These are phyloP conservation scores for Ceryle rudis DNA, from an alignment of 2,797 vertebrate genomes.

Conservation along the genomic window DNA sequence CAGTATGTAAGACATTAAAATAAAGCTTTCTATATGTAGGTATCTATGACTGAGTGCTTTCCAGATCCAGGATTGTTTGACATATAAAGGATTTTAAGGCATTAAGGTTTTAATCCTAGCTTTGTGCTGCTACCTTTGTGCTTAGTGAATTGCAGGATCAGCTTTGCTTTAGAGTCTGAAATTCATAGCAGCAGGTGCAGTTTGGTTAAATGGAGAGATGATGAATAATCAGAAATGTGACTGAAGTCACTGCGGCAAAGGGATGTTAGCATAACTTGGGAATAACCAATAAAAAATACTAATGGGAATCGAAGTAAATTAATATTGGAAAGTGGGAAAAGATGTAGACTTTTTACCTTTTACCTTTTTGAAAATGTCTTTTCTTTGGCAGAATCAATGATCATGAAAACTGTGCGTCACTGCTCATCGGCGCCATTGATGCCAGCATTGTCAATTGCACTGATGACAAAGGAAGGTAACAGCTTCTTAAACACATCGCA, in stretches of 20 bases:
- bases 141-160: background rate
- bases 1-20: background rate
- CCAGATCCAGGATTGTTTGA: background rate
- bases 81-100: background rate
- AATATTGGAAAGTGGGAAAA: background rate
- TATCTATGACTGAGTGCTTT: background rate
- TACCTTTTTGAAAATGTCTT: background rate
- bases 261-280: background rate
- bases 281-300: background rate
- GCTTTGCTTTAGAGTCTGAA: background rate
- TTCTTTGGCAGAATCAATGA: slow-evolving; percentile 87
- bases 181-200: background rate
- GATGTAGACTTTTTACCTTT: background rate
- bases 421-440: slow-evolving; percentile 92
- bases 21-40: background rate
- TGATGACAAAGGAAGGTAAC: slow-evolving; percentile 91
- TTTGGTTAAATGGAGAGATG: background rate
- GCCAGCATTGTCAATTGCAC: slow-evolving; percentile 88
- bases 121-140: background rate
- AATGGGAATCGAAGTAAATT: background rate
- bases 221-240: background rate
- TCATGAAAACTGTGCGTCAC: slow-evolving; percentile 90
- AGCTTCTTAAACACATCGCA: background rate
- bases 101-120: background rate
- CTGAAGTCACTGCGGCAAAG: background rate